phyloP scores from a whole-genome alignment of 2,888 invertebrate genomes.

The Ptilodon capucinus region DNA sequence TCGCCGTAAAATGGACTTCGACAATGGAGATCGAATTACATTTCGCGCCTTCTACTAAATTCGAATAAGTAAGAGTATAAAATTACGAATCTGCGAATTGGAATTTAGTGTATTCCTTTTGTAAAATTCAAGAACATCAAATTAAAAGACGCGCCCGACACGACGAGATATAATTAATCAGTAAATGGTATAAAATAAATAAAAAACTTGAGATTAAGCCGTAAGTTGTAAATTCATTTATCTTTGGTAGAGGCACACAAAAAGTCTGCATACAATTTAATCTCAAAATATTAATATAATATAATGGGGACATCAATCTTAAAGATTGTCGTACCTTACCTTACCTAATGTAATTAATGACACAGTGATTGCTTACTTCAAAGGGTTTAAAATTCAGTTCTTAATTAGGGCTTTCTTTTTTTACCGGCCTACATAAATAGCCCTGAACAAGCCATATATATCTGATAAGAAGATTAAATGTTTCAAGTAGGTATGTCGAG shows the following conservation, averaged over 20 bases:
- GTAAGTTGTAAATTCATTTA: neutral
- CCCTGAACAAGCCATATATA: too few relatives aligned
- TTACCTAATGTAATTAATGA: too few relatives aligned
- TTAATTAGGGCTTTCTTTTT: too few relatives aligned
- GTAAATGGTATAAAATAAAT: neutral
- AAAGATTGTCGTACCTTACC: too few relatives aligned
- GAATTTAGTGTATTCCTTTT: neutral
- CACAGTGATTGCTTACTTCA: too few relatives aligned
- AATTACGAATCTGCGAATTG: slow-evolving; percentile 7
- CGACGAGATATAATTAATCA: too few relatives aligned
- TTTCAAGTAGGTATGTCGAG: too few relatives aligned
- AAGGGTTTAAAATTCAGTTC: too few relatives aligned
- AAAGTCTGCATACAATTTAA: slow-evolving; percentile 6
- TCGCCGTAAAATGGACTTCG: slow-evolving; percentile 16
- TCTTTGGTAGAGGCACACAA: neutral
- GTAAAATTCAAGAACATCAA: too few relatives aligned
- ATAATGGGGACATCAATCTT: slow-evolving; percentile 23
- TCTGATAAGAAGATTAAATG: too few relatives aligned
- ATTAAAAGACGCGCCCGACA: too few relatives aligned
- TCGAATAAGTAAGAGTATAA: slow-evolving; percentile 31
- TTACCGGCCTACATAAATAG: too few relatives aligned
- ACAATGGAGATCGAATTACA: slow-evolving; percentile 21
- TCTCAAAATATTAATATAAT: slow-evolving; percentile 1
- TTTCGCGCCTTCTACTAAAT: slow-evolving; percentile 6
- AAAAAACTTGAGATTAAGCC: neutral